Conservation (phyloP, 2,888 invertebrate genomes). For the Hecatera dysodea region DNA sequence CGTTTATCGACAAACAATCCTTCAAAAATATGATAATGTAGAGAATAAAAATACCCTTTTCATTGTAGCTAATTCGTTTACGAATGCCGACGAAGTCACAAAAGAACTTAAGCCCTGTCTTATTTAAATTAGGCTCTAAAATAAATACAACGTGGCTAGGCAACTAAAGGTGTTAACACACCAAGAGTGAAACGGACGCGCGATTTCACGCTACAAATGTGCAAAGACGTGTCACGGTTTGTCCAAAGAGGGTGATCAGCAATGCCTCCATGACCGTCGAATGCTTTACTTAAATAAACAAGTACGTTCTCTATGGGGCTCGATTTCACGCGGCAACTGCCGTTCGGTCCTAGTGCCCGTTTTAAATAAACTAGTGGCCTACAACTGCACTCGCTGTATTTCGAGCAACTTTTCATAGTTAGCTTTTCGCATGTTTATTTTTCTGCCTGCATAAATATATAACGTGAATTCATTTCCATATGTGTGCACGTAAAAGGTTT, state of each 20-base stretch:
- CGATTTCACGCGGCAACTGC: conserved; percentile 46
- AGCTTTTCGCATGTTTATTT: conserved; percentile 44
- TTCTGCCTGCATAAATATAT: conserved; percentile 41
- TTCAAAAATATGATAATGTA: conserved; percentile 73
- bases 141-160: conserved; percentile 83
- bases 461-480: conserved; percentile 39
- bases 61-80: conserved; percentile 86
- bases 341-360: conserved; percentile 23
- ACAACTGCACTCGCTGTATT: conserved; percentile 51
- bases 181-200: conserved; percentile 25
- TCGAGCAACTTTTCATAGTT: conserved; percentile 44
- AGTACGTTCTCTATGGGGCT: conserved; percentile 40
- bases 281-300: conserved; percentile 59
- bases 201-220: conserved; percentile 49
- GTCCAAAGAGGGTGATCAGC: conserved; percentile 43
- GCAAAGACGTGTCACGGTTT: conserved; percentile 47
- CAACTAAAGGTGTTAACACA: conserved; percentile 51
- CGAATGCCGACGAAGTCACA: conserved; percentile 84
- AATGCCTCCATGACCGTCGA: conserved; percentile 39
- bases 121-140: conserved; percentile 89
- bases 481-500: conserved; percentile 6
- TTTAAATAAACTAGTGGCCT: conserved; percentile 59
- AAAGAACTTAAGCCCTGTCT: conserved; percentile 86
- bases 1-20: conserved; percentile 58
- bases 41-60: conserved; percentile 76